These are phyloP conservation scores for Peromyscus melanophrys DNA, from an alignment of 2,797 vertebrate species.

Conservation along the genomic window DNA sequence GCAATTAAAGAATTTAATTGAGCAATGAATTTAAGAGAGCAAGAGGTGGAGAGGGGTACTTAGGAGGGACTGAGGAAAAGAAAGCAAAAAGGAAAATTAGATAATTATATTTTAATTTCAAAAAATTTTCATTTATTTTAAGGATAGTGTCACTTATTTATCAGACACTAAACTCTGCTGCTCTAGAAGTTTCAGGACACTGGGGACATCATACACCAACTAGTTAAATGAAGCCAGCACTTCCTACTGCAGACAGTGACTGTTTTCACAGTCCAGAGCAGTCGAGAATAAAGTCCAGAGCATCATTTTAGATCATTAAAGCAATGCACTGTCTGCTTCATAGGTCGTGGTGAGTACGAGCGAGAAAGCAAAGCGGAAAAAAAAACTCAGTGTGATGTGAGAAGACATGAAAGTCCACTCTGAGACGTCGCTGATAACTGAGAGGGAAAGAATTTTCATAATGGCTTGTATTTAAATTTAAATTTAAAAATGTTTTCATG, in stretches of 20 bases:
- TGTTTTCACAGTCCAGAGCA: conserved; percentile 35
- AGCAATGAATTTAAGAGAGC: neutral
- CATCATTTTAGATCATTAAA: neutral
- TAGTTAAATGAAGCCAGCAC: conserved; percentile 28
- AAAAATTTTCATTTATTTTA: neutral
- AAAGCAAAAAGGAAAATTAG: neutral
- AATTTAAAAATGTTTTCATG: neutral
- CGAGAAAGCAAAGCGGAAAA: neutral
- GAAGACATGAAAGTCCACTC: neutral
- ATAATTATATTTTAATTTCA: neutral
- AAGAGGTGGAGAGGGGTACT: neutral
- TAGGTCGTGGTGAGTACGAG: neutral
- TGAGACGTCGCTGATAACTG: neutral
- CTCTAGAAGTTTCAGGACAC: neutral
- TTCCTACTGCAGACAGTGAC: neutral
- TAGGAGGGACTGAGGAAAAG: neutral
- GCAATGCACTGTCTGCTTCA: neutral
- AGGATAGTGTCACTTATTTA: neutral
- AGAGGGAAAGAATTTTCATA: conserved; percentile 9
- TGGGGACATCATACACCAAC: neutral
- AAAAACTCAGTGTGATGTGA: neutral
- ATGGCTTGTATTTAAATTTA: neutral
- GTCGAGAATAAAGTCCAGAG: conserved; percentile 33
- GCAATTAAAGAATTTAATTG: neutral
- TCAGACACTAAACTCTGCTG: conserved; percentile 13